Conservation (phyloP, 92 coral and sea anemone genomes). For the Blastomussa wellsi region DNA sequence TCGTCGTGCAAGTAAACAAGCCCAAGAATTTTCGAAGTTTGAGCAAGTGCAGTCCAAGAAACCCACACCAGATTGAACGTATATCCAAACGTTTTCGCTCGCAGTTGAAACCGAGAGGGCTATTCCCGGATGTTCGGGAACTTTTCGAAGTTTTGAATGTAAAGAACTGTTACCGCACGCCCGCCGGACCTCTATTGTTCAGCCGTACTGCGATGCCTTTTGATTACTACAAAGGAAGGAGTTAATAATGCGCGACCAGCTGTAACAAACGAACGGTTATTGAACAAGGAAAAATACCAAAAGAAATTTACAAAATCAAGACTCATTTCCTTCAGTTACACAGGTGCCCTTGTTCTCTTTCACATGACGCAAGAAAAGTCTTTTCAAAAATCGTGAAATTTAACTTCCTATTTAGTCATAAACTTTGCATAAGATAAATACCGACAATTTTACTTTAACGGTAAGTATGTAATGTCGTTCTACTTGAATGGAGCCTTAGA, state of each 20-base stretch:
- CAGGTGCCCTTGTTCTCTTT: not conserved
- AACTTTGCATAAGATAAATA: too few species aligned
- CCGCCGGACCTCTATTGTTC: slow-evolving; percentile 26
- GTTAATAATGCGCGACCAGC: slow-evolving; percentile 20
- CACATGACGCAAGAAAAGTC: not conserved
- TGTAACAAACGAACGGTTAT: slow-evolving; percentile 19
- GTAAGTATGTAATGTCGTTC: not conserved
- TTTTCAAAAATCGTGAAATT: not conserved
- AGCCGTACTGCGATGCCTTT: not conserved
- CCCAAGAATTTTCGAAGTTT: not conserved
- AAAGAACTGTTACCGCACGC: not conserved
- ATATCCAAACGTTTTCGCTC: not conserved
- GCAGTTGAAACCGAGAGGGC: not conserved
- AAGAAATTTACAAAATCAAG: not conserved
- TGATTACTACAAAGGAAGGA: not conserved
- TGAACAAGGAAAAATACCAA: not conserved
- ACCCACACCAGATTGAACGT: not conserved
- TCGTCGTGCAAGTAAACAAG: not conserved
- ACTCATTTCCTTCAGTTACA: not conserved
- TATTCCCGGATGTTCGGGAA: not conserved
- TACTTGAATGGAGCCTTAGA: not conserved
- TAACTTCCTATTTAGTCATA: too few species aligned
- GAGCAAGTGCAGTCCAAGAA: not conserved
- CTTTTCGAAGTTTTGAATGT: not conserved
- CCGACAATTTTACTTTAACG: not conserved